Evolutionary conservation across 1,140 invertebrate genomes (phyloP), one percentile per base, ranked within the genome.

Genomic region (Lepidostoma basale): DNA sequence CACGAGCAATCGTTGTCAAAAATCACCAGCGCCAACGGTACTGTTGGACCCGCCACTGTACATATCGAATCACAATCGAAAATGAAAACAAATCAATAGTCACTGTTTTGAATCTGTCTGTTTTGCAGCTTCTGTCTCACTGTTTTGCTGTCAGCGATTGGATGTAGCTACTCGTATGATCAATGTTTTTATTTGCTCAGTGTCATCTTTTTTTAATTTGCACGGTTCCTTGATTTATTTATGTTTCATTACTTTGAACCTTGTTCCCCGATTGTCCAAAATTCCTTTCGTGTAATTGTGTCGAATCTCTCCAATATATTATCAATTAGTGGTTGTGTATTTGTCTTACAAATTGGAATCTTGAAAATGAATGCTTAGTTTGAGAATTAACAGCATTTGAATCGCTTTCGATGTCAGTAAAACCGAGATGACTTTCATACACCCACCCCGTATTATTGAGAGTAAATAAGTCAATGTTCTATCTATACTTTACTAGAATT

Each of bases 121-220:
- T 62, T 62, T 62, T 62, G 58, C 58, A 62, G 58, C 58, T 62
- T 62, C 2, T 62, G 23, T 59, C 56, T 62, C 33, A 62, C 39
- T 62, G 22, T 62, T 40, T 62, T 62, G 25, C 58, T 62, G 36
- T 44, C 49, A 16, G 30, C 49, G 49, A 26, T 54, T 54, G 49
- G 26, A n/a, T 14, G 25, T 26, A 28, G 26, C 14, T 33, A n/a
- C n/a, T n/a, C n/a, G n/a, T 16, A 54, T 30, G 26, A 28, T 54
- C 28, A 54, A 54, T 54, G 49, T 54, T 54, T 16, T 54, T 5
- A 33, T 54, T 54, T 54, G 49, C 49, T 54, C n/a, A 54, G n/a
- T 54, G 49, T 54, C 28, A 23, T 28, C 30, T 54, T 16, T 2
- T 28, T 54, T 54, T 54, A 9, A 54, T 54, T 54, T 54, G 49